phyloP scores from a whole-genome alignment of 1,140 invertebrate genomes.

The Neodiprion virginianus region DNA sequence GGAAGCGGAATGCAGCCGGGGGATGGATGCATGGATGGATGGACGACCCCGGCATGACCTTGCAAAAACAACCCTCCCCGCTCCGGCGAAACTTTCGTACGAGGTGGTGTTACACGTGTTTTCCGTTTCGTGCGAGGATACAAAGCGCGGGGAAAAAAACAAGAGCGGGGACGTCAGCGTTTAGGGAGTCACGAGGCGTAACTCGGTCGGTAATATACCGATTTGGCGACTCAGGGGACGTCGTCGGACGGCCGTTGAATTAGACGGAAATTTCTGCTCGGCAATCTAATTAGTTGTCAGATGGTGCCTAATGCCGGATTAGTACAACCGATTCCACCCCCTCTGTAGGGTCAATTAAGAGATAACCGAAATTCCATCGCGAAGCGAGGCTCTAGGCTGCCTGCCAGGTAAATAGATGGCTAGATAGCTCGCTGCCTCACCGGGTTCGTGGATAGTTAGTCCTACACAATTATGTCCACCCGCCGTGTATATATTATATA shows the following conservation, averaged over 20 bases:
- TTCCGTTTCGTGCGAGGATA: not conserved
- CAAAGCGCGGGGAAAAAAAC: too few species aligned
- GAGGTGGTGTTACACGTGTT: slow-evolving; percentile 4
- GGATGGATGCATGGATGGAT: not conserved
- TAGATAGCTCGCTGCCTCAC: too few species aligned
- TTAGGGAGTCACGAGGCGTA: not conserved
- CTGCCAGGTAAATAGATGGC: too few species aligned
- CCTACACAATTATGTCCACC: too few species aligned
- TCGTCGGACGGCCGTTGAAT: not conserved
- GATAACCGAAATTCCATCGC: too few species aligned
- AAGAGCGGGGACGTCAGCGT: not conserved
- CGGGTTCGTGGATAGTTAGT: too few species aligned
- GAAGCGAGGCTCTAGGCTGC: too few species aligned
- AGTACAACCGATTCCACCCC: too few species aligned
- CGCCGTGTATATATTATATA: too few species aligned
- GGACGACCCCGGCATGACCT: not conserved
- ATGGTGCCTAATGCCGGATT: too few species aligned
- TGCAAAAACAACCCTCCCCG: not conserved
- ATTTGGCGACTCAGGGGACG: not conserved
- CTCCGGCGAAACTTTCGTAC: not conserved
- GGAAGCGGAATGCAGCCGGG: not conserved
- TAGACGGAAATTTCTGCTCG: not conserved
- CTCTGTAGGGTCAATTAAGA: too few species aligned
- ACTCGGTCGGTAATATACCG: slow-evolving; percentile 4
- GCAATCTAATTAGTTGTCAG: too few species aligned